Evolutionary conservation across 2,888 invertebrate species (phyloP).

Genomic region (Scaptodrosophila latifasciaeformis): DNA sequence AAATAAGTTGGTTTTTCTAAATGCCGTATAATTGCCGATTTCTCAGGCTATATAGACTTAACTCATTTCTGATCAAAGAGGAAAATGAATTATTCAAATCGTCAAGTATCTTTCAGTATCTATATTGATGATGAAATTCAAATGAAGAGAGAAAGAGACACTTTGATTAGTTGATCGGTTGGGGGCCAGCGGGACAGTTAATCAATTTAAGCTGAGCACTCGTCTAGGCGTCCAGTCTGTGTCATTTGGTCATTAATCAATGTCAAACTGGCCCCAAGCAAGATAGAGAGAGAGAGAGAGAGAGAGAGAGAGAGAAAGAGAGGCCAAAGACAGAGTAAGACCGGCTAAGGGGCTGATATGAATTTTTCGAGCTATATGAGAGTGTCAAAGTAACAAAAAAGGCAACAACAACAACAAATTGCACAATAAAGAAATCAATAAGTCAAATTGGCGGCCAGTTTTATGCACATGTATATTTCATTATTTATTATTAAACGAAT

Average conservation of each 20-base stretch:
- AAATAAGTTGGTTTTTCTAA: conserved; percentile 4
- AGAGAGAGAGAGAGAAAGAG: not conserved
- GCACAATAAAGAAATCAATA: conserved; percentile 57
- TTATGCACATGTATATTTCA: conserved; percentile 34
- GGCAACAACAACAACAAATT: conserved; percentile 7
- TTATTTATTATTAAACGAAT: conserved; percentile 70
- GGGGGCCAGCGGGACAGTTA: not conserved
- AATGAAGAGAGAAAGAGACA: not conserved
- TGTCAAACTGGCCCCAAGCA: not conserved
- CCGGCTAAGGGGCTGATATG: not conserved
- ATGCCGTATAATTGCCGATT: conserved; percentile 4
- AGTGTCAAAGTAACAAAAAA: conserved; percentile 1
- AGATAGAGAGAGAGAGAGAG: not conserved
- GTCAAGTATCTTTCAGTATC: not conserved
- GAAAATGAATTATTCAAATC: not conserved
- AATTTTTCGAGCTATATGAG: too few species aligned
- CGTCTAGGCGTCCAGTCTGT: conserved; percentile 4
- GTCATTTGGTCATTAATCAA: conserved; percentile 36
- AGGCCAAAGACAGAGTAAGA: not conserved
- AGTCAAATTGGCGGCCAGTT: conserved; percentile 35
- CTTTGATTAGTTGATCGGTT: too few species aligned
- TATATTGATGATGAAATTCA: not conserved
- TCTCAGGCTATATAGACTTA: not conserved
- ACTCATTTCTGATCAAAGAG: not conserved
- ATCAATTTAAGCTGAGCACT: conserved; percentile 1